Evolutionary conservation across 2,113 vertebrate species (phyloP).

Genomic region (Albula glossodonta): DNA sequence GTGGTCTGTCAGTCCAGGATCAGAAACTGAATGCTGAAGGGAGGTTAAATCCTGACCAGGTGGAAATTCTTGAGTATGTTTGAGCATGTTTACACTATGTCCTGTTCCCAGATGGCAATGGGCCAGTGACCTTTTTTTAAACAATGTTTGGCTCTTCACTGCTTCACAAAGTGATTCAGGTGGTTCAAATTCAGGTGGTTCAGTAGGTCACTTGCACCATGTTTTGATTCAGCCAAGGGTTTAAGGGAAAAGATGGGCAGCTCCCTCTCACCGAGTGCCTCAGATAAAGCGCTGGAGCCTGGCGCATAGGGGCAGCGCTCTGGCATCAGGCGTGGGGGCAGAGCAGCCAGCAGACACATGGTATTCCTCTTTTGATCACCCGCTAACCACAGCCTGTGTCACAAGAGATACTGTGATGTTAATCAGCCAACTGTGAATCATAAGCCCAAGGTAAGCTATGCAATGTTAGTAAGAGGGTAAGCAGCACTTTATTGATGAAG

Average conservation of each 20-base stretch:
- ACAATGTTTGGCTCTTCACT: too few species aligned
- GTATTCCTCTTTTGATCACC: not conserved
- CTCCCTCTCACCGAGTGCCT: not conserved
- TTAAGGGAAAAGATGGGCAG: not conserved
- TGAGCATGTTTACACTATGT: too few species aligned
- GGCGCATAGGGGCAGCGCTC: not conserved
- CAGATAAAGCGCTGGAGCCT: not conserved
- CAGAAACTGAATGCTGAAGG: too few species aligned
- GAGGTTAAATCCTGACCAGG: too few species aligned
- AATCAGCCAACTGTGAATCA: constrained; percentile 75
- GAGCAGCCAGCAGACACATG: not conserved
- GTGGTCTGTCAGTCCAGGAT: too few species aligned
- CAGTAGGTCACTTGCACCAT: too few species aligned
- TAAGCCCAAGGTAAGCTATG: constrained; percentile 80
- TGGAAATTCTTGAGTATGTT: too few species aligned
- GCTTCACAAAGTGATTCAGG: too few species aligned
- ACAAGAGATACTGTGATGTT: constrained; percentile 75
- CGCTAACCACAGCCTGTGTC: constrained; percentile 31
- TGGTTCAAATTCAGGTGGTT: too few species aligned
- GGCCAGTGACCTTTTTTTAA: too few species aligned
- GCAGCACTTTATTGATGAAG: constrained; percentile 74
- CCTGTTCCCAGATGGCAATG: too few species aligned
- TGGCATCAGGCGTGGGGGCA: not conserved
- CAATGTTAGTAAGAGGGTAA: constrained; percentile 79
- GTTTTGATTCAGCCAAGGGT: too few species aligned